Conservation (phyloP, 2,888 invertebrate species). For the Entomobrya proxima region DNA sequence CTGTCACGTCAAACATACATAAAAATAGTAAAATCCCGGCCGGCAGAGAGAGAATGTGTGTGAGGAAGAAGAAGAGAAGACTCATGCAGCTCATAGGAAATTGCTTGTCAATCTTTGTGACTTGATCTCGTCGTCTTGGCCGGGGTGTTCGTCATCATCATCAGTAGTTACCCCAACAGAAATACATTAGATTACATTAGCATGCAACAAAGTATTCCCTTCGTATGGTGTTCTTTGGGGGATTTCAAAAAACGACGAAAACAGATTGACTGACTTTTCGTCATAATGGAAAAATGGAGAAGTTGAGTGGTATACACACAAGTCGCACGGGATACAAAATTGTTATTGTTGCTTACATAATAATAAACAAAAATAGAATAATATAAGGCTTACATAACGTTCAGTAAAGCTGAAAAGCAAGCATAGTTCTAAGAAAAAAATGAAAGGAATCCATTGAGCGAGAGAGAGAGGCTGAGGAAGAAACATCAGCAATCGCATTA, state of each 20-base stretch:
- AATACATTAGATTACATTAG: neutral
- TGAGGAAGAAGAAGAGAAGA: no score
- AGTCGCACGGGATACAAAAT: neutral
- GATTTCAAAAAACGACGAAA: neutral
- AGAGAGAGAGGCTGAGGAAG: neutral
- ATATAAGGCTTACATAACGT: neutral
- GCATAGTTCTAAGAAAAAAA: slow-evolving; percentile 23
- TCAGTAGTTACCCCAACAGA: neutral
- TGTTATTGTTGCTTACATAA: slow-evolving; percentile 42
- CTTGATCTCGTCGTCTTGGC: slow-evolving; percentile 37
- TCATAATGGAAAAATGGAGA: slow-evolving; percentile 36
- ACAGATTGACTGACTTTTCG: slow-evolving; percentile 18
- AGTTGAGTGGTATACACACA: neutral
- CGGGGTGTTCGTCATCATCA: no score
- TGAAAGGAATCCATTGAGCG: slow-evolving; percentile 40
- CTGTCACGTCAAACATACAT: slow-evolving; percentile 51
- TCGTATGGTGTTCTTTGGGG: neutral
- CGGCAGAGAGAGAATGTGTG: neutral
- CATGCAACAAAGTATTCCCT: neutral
- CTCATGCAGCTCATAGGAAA: slow-evolving; percentile 46
- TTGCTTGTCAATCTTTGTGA: slow-evolving; percentile 61
- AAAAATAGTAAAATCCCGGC: slow-evolving; percentile 13
- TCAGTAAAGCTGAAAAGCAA: no score
- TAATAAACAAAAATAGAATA: slow-evolving; percentile 27
- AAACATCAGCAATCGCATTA: slow-evolving; percentile 1